Evolutionary conservation across 2,888 invertebrate species (phyloP).

Genomic region (Tenthredo amoena): DNA sequence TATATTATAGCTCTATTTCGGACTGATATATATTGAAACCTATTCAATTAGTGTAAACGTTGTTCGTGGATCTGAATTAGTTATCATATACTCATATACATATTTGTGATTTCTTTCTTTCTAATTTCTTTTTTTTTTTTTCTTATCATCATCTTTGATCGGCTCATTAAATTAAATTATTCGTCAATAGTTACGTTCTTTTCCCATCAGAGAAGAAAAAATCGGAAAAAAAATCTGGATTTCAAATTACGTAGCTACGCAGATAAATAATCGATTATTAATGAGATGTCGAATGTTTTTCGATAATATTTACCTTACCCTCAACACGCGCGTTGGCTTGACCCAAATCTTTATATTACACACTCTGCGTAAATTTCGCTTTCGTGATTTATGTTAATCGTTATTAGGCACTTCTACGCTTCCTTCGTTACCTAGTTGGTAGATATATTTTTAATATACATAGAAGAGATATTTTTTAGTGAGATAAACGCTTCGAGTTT

Average conservation of each 20-base stretch:
- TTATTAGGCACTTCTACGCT: not conserved
- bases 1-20: constrained; percentile 47
- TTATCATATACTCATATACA: not conserved
- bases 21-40: constrained; percentile 43
- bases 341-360: not conserved
- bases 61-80: constrained; percentile 11
- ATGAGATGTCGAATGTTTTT: not conserved
- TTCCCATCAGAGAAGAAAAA: not conserved
- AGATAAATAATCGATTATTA: not conserved
- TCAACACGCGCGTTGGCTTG: not conserved
- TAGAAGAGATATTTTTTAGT: not conserved
- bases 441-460: not conserved
- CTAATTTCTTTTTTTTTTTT: not conserved
- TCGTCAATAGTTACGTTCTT: not conserved
- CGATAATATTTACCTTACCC: not conserved
- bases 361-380: not conserved
- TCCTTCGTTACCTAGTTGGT: not conserved
- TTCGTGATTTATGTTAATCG: not conserved
- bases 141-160: not conserved
- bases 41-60: constrained; percentile 11
- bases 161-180: not conserved
- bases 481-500: constrained; percentile 17
- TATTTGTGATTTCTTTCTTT: not conserved
- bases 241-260: not conserved
- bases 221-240: not conserved